Evolutionary conservation across 2,113 vertebrate genomes (phyloP).

Genomic region (Hemibagrus wyckioides): DNA sequence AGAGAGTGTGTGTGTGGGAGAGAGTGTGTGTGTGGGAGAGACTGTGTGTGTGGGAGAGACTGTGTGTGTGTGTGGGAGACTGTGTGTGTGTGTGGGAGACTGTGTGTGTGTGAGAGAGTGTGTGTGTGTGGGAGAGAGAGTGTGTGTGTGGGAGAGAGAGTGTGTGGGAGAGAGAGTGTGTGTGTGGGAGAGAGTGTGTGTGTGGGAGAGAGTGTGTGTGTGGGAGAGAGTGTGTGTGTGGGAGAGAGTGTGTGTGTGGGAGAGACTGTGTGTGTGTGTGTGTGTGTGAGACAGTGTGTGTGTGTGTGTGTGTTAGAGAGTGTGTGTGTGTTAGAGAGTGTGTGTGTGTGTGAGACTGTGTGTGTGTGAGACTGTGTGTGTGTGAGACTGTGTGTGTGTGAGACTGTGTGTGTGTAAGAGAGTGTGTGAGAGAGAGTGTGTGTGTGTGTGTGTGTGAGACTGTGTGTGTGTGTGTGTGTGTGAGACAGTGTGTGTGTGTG

Average conservation of each 20-base stretch:
- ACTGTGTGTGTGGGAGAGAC: background rate
- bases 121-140: too few species aligned
- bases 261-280: background rate
- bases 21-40: too few species aligned
- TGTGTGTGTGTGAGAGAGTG: too few species aligned
- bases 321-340: background rate
- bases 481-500: too few species aligned
- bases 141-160: background rate
- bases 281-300: too few species aligned
- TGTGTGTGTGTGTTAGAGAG: too few species aligned
- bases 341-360: background rate
- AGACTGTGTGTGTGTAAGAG: too few species aligned
- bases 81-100: background rate
- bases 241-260: background rate
- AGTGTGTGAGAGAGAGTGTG: background rate
- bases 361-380: background rate
- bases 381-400: background rate
- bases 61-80: background rate
- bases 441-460: background rate
- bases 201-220: too few species aligned
- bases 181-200: background rate
- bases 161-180: background rate
- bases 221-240: background rate
- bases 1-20: too few species aligned
- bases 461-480: background rate